phyloP scores from a whole-genome alignment of 2,888 invertebrate genomes.

The Dryocosmus kuriphilus region DNA sequence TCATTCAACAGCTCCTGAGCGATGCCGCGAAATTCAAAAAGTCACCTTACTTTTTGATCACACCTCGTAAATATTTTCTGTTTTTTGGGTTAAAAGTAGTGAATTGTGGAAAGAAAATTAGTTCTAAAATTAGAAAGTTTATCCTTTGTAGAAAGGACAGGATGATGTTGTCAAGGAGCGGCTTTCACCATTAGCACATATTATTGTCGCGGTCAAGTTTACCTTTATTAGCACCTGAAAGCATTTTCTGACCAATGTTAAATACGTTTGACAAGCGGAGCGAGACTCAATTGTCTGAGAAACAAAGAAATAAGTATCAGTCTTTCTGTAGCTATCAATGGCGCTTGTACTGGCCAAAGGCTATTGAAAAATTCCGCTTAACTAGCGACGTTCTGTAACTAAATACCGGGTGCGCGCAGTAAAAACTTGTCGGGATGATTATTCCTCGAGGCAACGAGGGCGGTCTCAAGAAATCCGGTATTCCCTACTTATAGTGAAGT shows the following conservation, averaged over 20 bases:
- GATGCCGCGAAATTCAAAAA: no score
- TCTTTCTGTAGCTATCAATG: not conserved
- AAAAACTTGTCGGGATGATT: conserved; percentile 3
- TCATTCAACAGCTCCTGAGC: no score
- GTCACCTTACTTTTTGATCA: no score
- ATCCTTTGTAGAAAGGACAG: no score
- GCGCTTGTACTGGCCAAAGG: not conserved
- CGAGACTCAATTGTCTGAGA: not conserved
- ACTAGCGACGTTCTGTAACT: not conserved
- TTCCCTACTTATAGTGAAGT: not conserved
- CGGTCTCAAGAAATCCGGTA: not conserved
- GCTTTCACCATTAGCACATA: no score
- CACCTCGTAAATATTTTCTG: no score
- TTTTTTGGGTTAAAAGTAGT: no score
- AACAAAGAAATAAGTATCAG: not conserved
- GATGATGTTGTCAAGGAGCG: no score
- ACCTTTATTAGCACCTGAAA: not conserved
- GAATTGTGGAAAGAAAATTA: no score
- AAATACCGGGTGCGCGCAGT: not conserved
- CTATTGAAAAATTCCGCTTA: not conserved
- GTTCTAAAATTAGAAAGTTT: no score
- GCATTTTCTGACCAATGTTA: not conserved
- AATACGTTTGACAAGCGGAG: not conserved
- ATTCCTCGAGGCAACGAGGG: conserved; percentile 6
- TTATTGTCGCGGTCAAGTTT: not conserved